These are phyloP conservation scores for Drosophila baimaii DNA, from an alignment of 1,140 invertebrate species.

Conservation along the genomic window DNA sequence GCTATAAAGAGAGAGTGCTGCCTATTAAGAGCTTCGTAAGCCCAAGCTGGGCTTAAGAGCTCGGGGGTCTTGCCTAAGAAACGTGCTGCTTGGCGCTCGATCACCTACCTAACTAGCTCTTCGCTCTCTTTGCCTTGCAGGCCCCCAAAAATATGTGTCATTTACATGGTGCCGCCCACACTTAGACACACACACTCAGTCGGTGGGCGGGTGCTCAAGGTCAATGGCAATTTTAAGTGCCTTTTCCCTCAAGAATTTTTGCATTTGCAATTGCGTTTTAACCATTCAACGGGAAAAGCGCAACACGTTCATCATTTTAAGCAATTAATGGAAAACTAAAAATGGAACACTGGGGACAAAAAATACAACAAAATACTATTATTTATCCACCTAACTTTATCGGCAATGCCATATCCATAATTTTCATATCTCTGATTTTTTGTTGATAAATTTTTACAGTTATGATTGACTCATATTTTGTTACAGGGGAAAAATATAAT, in stretches of 20 bases:
- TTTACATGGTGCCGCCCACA: constrained; percentile 15
- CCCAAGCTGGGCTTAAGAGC: constrained; percentile 43
- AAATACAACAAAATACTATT: neutral
- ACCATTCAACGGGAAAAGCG: constrained; percentile 12
- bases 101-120: neutral
- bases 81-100: constrained; percentile 20
- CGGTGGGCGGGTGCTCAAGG: constrained; percentile 48
- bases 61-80: neutral
- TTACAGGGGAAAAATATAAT: neutral
- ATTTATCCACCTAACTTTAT: neutral
- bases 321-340: constrained; percentile 32
- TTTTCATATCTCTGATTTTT: neutral
- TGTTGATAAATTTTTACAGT: neutral
- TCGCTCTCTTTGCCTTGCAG: constrained; percentile 10
- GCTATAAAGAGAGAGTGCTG: constrained; percentile 25
- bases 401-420: neutral
- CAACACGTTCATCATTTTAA: constrained; percentile 23
- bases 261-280: constrained; percentile 45
- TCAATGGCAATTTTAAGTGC: constrained; percentile 52
- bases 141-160: constrained; percentile 49
- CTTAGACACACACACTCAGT: constrained; percentile 10
- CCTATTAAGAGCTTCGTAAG: constrained; percentile 5
- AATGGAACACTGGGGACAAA: neutral
- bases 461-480: neutral
- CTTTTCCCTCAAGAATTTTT: constrained; percentile 25